Conservation (phyloP, 2,113 vertebrate genomes). For the Thymallus thymallus region DNA sequence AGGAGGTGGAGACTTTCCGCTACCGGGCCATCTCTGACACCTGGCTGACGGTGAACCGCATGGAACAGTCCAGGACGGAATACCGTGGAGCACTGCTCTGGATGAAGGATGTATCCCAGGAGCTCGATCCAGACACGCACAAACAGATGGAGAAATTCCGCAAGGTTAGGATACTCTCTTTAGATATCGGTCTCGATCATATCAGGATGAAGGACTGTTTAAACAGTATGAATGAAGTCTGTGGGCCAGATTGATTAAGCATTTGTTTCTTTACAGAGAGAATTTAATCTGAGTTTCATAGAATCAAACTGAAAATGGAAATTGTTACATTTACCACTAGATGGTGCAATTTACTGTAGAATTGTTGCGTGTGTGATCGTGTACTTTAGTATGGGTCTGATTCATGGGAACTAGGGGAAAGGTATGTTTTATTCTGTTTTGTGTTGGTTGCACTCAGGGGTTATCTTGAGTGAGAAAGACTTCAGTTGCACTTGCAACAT, state of each 20-base stretch:
- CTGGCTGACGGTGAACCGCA: slow-evolving; percentile 94
- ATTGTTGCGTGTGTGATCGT: too few relatives aligned
- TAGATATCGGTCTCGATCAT: not conserved
- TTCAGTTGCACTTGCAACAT: not conserved
- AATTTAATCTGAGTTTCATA: not conserved
- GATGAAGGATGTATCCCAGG: slow-evolving; percentile 99
- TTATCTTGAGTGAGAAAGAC: not conserved
- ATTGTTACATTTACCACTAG: slow-evolving; percentile 40
- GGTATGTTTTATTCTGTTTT: not conserved
- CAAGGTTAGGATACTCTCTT: slow-evolving; percentile 77
- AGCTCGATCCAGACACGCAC: slow-evolving; percentile 92
- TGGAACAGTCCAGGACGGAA: slow-evolving; percentile 94
- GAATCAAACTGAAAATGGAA: not conserved
- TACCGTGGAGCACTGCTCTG: slow-evolving; percentile 92
- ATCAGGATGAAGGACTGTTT: not conserved
- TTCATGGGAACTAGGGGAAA: not conserved
- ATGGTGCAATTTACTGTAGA: slow-evolving; percentile 26
- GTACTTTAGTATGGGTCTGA: not conserved
- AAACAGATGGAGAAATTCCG: slow-evolving; percentile 99
- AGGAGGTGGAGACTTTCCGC: slow-evolving; percentile 96
- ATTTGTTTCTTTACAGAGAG: too few relatives aligned
- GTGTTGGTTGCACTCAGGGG: not conserved
- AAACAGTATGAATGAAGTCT: not conserved
- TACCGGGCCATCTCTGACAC: slow-evolving; percentile 95
- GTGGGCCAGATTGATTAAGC: not conserved